Evolutionary conservation across 2,888 invertebrate species (phyloP), one percentile per base, ranked within the genome.

Genomic region (Hirudinaria manillensis): DNA sequence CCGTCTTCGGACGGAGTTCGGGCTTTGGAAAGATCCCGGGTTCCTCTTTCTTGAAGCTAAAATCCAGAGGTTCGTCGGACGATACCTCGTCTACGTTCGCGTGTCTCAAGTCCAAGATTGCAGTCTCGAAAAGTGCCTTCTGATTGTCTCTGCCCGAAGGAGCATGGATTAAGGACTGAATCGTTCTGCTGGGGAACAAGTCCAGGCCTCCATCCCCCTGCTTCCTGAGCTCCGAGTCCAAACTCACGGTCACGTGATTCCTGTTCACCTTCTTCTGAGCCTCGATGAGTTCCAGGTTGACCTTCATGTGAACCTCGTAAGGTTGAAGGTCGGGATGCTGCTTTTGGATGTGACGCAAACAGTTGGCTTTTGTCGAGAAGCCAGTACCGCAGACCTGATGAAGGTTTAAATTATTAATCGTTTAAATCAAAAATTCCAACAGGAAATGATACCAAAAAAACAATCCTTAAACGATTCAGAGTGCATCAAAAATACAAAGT

Each of bases 361-460:
- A 85, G 76, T 85, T 85, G 65, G 84, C 83, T 76, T 84, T 85
- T 4, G 85, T 84, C 34, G 85, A 84, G 80, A 86, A 86, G 2
- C 84, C 83, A 56, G 82, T 80, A 56, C 82, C 80, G 78, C 86
- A 86, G 27, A 83, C 78, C 72, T 72, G 72, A 27, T 32, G 38
- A 66, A 19, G 45, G 6, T 32, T 4, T 67, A 67, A 67, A 29
- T n/a, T n/a, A n/a, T n/a, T n/a, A 56, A 24, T 16, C 56, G 21
- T 53, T 53, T 53, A 13, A 56, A 56, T 24, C 3, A 24, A 3
- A 56, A 56, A 56, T 27, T 56, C n/a, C 13, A 7, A 3, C n/a
- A 16, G 6, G 56, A 56, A 24, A 27, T 27, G 27, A 53, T 53
- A 53, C n/a, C 6, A 56, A 56, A 56, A 7, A 56, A 24, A 4